These are phyloP conservation scores for Polypterus senegalus DNA, from an alignment of 2,113 vertebrate genomes.

Conservation along the genomic window DNA sequence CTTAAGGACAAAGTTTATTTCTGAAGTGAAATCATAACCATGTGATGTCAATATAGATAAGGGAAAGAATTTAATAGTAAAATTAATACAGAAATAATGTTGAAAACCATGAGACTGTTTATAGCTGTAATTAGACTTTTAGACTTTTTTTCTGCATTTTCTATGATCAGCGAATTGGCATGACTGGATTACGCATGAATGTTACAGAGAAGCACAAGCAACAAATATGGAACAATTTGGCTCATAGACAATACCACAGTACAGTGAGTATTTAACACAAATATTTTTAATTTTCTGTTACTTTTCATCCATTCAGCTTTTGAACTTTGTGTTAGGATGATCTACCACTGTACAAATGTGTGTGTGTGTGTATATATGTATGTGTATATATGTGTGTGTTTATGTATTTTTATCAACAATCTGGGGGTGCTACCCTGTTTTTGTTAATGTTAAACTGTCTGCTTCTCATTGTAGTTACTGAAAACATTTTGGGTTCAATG, in stretches of 20 bases:
- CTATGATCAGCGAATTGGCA: conserved; percentile 44
- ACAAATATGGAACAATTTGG: conserved; percentile 53
- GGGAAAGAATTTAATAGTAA: no score
- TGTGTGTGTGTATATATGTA: no score
- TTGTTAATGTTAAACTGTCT: neutral
- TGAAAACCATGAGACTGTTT: neutral
- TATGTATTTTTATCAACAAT: neutral
- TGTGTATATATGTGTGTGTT: neutral
- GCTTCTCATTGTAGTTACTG: conserved; percentile 42
- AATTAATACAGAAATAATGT: neutral
- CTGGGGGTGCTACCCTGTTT: neutral
- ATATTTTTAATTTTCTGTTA: no score
- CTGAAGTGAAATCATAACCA: no score
- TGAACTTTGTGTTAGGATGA: no score
- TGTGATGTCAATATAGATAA: no score
- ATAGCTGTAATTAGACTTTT: neutral
- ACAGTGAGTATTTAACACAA: conserved; percentile 29
- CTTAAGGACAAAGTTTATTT: no score
- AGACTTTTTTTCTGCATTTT: conserved; percentile 3
- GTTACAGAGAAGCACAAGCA: conserved; percentile 29
- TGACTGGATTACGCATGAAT: conserved; percentile 48
- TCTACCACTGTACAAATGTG: no score
- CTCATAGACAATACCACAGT: conserved; percentile 42
- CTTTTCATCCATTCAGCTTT: neutral
- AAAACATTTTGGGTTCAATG: conserved; percentile 59